These are phyloP conservation scores for Leucoptera coffeella DNA, from an alignment of 2,888 invertebrate genomes.

Conservation along the genomic window DNA sequence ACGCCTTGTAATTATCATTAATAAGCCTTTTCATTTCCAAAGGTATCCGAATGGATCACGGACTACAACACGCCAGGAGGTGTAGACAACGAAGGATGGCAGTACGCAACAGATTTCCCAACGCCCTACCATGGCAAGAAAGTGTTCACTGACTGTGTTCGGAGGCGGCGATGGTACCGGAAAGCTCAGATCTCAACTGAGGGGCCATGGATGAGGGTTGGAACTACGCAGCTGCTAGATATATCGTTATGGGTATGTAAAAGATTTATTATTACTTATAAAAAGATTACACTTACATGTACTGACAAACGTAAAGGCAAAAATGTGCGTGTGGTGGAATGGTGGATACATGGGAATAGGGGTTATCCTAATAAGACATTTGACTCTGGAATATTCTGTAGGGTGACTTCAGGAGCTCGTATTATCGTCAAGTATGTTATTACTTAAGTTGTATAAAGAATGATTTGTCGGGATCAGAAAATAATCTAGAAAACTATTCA, in stretches of 20 bases:
- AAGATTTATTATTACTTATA: constrained; percentile 13
- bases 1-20: too few relatives aligned
- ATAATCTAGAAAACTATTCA: background rate
- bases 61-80: constrained; percentile 87
- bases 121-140: constrained; percentile 80
- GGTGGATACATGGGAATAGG: too few relatives aligned
- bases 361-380: too few relatives aligned
- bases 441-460: too few relatives aligned
- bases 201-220: constrained; percentile 85
- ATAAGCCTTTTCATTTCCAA: too few relatives aligned
- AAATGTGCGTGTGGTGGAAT: too few relatives aligned
- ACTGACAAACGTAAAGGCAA: too few relatives aligned
- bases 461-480: too few relatives aligned
- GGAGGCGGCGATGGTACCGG: constrained; percentile 77
- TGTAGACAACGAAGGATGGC: constrained; percentile 90
- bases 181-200: constrained; percentile 75
- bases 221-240: constrained; percentile 79
- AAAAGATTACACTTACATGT: too few relatives aligned
- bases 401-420: too few relatives aligned
- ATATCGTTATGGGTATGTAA: constrained; percentile 74
- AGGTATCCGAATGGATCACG: constrained; percentile 86
- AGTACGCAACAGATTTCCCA: constrained; percentile 90
- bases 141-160: constrained; percentile 82
- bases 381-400: too few relatives aligned
- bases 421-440: too few relatives aligned